A percentile compares a stretch with the other conserved stretches of the same genome.
Conservation (phyloP, 2,888 invertebrate genomes). For the Ectemnius cavifrons region DNA sequence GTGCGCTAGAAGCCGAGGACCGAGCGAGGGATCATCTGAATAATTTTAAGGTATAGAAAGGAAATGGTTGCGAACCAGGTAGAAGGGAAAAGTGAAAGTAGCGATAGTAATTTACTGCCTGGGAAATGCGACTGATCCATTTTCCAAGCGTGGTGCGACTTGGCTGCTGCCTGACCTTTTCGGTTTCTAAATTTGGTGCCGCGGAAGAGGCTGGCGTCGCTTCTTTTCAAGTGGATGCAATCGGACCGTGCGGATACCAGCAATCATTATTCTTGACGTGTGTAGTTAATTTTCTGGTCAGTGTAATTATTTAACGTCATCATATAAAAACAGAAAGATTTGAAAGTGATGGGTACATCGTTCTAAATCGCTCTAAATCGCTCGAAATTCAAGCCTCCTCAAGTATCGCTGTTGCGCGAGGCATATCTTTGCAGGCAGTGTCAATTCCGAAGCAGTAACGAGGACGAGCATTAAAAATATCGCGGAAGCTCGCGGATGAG, state of each 20-base stretch:
- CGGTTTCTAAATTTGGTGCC: slow-evolving; percentile 70
- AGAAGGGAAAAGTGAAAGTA: slow-evolving; percentile 16
- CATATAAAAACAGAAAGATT: not conserved
- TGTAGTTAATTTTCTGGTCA: not conserved
- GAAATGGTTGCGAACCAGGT: slow-evolving; percentile 10
- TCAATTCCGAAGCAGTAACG: slow-evolving; percentile 5
- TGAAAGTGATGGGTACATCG: not conserved
- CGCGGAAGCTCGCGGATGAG: slow-evolving; percentile 37
- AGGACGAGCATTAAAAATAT: slow-evolving; percentile 44
- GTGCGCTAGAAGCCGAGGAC: slow-evolving; percentile 84
- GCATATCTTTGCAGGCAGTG: not conserved
- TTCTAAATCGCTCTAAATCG: not conserved
- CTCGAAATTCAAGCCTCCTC: slow-evolving; percentile 2
- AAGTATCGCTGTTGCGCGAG: slow-evolving; percentile 25
- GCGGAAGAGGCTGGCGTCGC: slow-evolving; percentile 62
- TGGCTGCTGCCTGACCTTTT: slow-evolving; percentile 75
- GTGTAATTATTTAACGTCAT: not conserved
- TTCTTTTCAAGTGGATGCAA: slow-evolving; percentile 30
- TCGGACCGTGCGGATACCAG: slow-evolving; percentile 36
- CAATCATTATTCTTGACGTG: slow-evolving; percentile 32
- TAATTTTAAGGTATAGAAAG: slow-evolving; percentile 79
- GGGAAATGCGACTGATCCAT: slow-evolving; percentile 47
- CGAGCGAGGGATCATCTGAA: slow-evolving; percentile 85
- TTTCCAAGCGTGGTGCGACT: slow-evolving; percentile 56
- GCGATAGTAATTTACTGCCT: slow-evolving; percentile 2